These are phyloP conservation scores for Periphyllus acericola DNA, from an alignment of 2,888 invertebrate species.

Conservation along the genomic window DNA sequence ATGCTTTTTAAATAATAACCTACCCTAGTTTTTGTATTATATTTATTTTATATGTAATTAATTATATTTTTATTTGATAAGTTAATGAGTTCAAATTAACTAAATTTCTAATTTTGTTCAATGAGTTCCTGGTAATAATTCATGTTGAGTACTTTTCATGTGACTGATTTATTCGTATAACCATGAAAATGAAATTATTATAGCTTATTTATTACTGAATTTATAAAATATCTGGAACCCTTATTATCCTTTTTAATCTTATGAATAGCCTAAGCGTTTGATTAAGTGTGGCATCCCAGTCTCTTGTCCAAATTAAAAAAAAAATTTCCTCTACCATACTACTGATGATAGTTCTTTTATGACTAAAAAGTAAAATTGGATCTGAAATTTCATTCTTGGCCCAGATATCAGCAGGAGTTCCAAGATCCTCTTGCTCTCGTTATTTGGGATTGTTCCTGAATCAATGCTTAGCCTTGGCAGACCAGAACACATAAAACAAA, in stretches of 20 bases:
- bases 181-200: conserved; percentile 13
- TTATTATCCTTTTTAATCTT: not conserved
- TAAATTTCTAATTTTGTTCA: not conserved
- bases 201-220: not conserved
- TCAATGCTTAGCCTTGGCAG: no score
- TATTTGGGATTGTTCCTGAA: no score
- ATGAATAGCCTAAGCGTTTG: no score
- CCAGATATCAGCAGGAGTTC: no score
- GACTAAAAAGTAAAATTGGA: no score
- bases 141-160: not conserved
- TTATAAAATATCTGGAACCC: not conserved
- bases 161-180: conserved; percentile 11
- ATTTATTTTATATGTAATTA: conserved; percentile 32
- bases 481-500: no score
- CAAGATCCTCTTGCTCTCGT: no score
- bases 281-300: no score
- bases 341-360: no score
- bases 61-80: conserved; percentile 35
- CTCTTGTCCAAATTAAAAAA: no score
- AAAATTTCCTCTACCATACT: no score
- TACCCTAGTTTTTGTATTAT: conserved; percentile 29
- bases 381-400: no score
- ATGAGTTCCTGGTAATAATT: conserved; percentile 29
- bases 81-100: conserved; percentile 3
- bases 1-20: conserved; percentile 84